phyloP scores from a whole-genome alignment of 2,888 invertebrate genomes.

The Lycia hirtaria region DNA sequence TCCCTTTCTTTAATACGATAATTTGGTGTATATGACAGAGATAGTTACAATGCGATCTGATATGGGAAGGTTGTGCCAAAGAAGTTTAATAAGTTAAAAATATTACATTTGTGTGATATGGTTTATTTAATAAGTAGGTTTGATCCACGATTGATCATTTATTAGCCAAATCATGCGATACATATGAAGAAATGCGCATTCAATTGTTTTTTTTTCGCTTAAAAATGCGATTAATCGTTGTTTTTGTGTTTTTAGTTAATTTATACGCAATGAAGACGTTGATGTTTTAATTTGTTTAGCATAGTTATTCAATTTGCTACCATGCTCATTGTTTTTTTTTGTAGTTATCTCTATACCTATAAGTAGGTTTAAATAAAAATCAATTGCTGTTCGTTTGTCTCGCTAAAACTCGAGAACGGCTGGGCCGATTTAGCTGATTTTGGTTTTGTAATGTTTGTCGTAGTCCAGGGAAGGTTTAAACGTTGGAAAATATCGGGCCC shows the following conservation, averaged over 20 bases:
- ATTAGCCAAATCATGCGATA: constrained; percentile 22
- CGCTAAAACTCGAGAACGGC: too few species aligned
- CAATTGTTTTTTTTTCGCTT: constrained; percentile 3
- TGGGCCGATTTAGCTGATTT: too few species aligned
- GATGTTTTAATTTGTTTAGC: too few species aligned
- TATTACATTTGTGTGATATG: constrained; percentile 22
- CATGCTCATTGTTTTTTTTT: background rate
- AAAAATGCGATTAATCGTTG: background rate
- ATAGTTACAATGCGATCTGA: constrained; percentile 31
- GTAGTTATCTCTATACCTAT: background rate
- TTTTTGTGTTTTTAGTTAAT: background rate
- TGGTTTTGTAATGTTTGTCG: too few species aligned
- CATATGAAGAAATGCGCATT: constrained; percentile 5
- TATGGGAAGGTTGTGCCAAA: constrained; percentile 15
- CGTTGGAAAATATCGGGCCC: too few species aligned
- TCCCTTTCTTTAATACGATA: constrained; percentile 39
- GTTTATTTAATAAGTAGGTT: constrained; percentile 25
- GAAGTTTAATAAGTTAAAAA: constrained; percentile 13
- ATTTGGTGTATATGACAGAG: constrained; percentile 32
- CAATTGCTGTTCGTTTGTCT: too few species aligned
- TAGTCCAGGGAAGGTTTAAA: too few species aligned
- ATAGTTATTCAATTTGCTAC: background rate
- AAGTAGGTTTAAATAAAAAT: too few species aligned
- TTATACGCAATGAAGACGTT: background rate
- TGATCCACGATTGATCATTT: constrained; percentile 24